phyloP scores from a whole-genome alignment of 2,797 vertebrate genomes.

The Orestias chungarensis region DNA sequence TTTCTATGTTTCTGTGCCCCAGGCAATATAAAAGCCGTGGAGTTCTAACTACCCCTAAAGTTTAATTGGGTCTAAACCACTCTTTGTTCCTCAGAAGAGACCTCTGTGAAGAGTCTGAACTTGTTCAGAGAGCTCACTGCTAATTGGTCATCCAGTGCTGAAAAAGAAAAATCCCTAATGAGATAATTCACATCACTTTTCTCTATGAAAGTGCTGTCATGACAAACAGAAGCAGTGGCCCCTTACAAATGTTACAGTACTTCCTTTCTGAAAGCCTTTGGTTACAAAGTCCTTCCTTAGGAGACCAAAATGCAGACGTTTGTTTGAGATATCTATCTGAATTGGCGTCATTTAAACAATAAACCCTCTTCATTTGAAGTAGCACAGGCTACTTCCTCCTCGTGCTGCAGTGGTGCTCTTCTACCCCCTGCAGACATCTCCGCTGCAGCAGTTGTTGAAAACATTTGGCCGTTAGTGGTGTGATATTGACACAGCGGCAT shows the following conservation, averaged over 20 bases:
- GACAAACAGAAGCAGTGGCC: slow-evolving; percentile 35
- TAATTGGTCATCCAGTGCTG: slow-evolving; percentile 69
- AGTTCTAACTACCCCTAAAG: slow-evolving; percentile 52
- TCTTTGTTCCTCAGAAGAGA: slow-evolving; percentile 68
- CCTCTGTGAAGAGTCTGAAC: slow-evolving; percentile 61
- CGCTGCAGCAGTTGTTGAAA: slow-evolving; percentile 55
- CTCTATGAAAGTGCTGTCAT: slow-evolving; percentile 40
- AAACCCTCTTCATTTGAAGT: slow-evolving; percentile 16
- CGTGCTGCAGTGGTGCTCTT: slow-evolving; percentile 4
- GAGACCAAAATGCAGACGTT: slow-evolving; percentile 23
- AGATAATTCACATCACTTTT: slow-evolving; percentile 61
- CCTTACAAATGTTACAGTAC: slow-evolving; percentile 28
- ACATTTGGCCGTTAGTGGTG: slow-evolving; percentile 46
- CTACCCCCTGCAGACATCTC: slow-evolving; percentile 5
- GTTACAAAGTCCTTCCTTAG: not conserved
- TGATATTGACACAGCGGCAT: slow-evolving; percentile 20
- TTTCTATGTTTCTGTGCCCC: slow-evolving; percentile 21
- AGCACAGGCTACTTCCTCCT: slow-evolving; percentile 22
- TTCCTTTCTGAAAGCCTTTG: slow-evolving; percentile 6
- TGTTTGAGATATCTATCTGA: not conserved
- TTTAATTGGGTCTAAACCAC: slow-evolving; percentile 73
- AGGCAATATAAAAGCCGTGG: slow-evolving; percentile 40
- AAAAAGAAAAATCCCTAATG: slow-evolving; percentile 59
- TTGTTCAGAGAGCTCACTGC: slow-evolving; percentile 57
- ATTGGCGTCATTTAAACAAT: not conserved